These are phyloP conservation scores for Himalopsyche tibetana DNA, from an alignment of 2,888 invertebrate species.

Conservation along the genomic window DNA sequence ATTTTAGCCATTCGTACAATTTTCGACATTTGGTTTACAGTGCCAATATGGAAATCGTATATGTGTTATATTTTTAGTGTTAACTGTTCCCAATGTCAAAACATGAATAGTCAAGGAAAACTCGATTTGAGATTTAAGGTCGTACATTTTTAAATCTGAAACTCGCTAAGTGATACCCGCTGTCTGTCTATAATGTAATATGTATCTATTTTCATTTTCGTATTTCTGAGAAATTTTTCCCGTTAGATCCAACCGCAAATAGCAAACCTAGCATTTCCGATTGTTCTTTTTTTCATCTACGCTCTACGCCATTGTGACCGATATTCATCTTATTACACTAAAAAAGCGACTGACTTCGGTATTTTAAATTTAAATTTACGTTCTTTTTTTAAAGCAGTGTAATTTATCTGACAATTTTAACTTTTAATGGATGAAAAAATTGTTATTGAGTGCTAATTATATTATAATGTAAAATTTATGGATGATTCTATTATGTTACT, in stretches of 20 bases:
- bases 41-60: too few relatives aligned
- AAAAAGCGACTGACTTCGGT: too few relatives aligned
- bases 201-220: not conserved
- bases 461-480: too few relatives aligned
- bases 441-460: too few relatives aligned
- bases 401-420: too few relatives aligned
- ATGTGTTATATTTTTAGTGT: not conserved
- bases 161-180: not conserved
- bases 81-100: not conserved
- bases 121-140: not conserved
- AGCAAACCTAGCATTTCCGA: constrained; percentile 17
- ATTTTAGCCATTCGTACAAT: too few relatives aligned
- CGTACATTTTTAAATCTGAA: not conserved
- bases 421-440: too few relatives aligned
- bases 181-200: not conserved
- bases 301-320: not conserved
- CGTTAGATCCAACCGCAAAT: constrained; percentile 36
- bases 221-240: constrained; percentile 1
- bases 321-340: not conserved
- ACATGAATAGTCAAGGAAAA: not conserved
- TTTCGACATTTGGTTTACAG: too few relatives aligned
- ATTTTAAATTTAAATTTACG: too few relatives aligned
- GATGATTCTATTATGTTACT: too few relatives aligned
- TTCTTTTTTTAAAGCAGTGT: too few relatives aligned
- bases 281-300: constrained; percentile 5